Evolutionary conservation across 2,888 invertebrate genomes (phyloP).

Genomic region (Epirrhoe tristata): DNA sequence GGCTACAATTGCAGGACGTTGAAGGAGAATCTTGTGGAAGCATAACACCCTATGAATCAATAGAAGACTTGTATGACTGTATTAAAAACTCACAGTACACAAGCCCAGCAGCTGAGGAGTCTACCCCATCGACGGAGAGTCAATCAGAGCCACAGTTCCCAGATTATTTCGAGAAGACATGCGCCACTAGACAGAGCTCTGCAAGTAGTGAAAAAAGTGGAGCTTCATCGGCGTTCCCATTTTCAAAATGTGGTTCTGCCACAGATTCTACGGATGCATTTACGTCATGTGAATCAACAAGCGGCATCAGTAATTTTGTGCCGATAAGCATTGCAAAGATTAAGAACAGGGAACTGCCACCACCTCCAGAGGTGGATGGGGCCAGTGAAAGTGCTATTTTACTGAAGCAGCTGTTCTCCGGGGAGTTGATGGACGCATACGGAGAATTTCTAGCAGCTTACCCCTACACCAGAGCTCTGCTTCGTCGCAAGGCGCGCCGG

Average conservation of each 20-base stretch:
- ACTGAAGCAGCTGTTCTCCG: constrained; percentile 86
- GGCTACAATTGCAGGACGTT: constrained; percentile 64
- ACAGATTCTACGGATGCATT: constrained; percentile 78
- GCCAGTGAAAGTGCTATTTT: constrained; percentile 76
- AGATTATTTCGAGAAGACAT: constrained; percentile 75
- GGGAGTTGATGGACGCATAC: constrained; percentile 88
- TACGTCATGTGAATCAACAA: constrained; percentile 79
- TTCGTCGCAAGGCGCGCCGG: constrained; percentile 86
- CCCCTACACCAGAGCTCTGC: constrained; percentile 85
- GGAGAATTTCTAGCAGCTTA: constrained; percentile 87
- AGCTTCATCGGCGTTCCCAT: constrained; percentile 79
- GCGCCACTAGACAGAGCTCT: constrained; percentile 76
- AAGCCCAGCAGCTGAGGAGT: constrained; percentile 71
- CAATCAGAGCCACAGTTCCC: constrained; percentile 76
- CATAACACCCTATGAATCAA: constrained; percentile 81
- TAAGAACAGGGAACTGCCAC: constrained; percentile 73
- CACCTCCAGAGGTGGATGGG: constrained; percentile 56
- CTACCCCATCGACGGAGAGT: constrained; percentile 75
- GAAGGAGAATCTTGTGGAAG: constrained; percentile 78
- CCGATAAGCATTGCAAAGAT: constrained; percentile 71
- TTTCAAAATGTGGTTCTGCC: constrained; percentile 79
- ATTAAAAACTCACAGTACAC: constrained; percentile 78
- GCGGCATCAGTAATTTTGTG: constrained; percentile 74
- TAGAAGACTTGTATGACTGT: constrained; percentile 81
- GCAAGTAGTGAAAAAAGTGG: constrained; percentile 80